A percentile compares a stretch with the other conserved stretches of the same genome.
These are phyloP conservation scores for Alosa sapidissima DNA, from an alignment of 2,797 vertebrate species.

Conservation along the genomic window DNA sequence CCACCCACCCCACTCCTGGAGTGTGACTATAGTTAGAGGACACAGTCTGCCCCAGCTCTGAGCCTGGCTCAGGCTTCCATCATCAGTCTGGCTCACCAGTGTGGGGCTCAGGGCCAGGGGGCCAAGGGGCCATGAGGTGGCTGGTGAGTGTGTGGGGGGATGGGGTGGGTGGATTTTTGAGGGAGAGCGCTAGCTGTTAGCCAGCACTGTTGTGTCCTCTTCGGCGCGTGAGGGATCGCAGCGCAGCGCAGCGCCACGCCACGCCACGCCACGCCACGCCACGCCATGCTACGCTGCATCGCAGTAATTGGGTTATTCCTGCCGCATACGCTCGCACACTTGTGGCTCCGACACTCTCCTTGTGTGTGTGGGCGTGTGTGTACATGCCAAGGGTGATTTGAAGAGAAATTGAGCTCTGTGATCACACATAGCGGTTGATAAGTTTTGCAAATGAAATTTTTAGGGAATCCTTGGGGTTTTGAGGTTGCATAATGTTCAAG, in stretches of 20 bases:
- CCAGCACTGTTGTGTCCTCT: background rate
- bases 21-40: background rate
- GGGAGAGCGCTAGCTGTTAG: background rate
- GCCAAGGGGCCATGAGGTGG: background rate
- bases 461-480: background rate
- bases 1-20: background rate
- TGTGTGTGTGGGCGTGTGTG: background rate
- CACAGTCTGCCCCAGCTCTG: background rate
- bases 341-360: background rate
- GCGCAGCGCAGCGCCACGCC: no score
- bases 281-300: background rate
- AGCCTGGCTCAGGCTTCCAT: background rate
- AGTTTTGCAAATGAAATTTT: slow-evolving; percentile 1
- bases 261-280: no score
- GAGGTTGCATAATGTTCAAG: background rate
- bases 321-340: slow-evolving; percentile 4
- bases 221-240: background rate
- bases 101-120: background rate
- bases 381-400: background rate
- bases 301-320: slow-evolving; percentile 21
- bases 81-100: slow-evolving; percentile 16
- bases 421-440: background rate
- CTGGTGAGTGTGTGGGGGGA: no score
- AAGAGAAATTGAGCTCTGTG: slow-evolving; percentile 8
- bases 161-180: background rate